Conservation (phyloP, 1,140 invertebrate genomes). For the Drosophila hydei region DNA sequence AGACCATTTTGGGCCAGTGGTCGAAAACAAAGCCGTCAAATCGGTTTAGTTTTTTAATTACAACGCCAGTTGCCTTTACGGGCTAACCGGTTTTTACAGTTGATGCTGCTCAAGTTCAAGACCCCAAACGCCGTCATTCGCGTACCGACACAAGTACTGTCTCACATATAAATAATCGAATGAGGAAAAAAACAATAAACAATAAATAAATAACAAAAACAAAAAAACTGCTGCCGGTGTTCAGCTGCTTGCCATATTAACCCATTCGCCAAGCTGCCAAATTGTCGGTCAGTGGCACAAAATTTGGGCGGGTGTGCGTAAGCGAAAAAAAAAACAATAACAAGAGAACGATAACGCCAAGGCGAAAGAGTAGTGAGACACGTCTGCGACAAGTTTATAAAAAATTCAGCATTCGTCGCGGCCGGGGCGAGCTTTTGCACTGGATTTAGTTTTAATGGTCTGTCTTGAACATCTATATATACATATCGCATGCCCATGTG, state of each 20-base stretch:
- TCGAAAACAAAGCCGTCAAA: conserved; percentile 37
- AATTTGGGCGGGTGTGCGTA: conserved; percentile 69
- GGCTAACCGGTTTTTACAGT: conserved; percentile 70
- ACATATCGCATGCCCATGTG: conserved; percentile 8
- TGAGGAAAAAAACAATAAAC: conserved; percentile 49
- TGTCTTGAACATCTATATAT: conserved; percentile 56
- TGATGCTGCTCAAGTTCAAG: conserved; percentile 56
- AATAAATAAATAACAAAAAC: neutral
- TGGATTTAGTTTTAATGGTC: conserved; percentile 79
- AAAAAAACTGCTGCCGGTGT: conserved; percentile 34
- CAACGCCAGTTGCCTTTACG: conserved; percentile 18
- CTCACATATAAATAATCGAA: conserved; percentile 34
- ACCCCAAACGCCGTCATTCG: conserved; percentile 11
- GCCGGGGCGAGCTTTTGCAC: conserved; percentile 60
- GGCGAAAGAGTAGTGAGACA: conserved; percentile 38
- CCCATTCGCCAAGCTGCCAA: conserved; percentile 41
- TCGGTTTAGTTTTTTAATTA: conserved; percentile 59
- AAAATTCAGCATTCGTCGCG: conserved; percentile 66
- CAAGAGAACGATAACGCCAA: conserved; percentile 49
- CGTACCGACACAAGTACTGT: conserved; percentile 1
- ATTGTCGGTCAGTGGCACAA: conserved; percentile 79
- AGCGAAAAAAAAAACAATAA: conserved; percentile 41
- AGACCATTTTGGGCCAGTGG: conserved; percentile 10
- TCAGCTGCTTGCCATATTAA: conserved; percentile 56
- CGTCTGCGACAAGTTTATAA: conserved; percentile 71